These are phyloP conservation scores for Caenorhabditis japonica DNA, from an alignment of 2,888 invertebrate genomes.

Conservation along the genomic window DNA sequence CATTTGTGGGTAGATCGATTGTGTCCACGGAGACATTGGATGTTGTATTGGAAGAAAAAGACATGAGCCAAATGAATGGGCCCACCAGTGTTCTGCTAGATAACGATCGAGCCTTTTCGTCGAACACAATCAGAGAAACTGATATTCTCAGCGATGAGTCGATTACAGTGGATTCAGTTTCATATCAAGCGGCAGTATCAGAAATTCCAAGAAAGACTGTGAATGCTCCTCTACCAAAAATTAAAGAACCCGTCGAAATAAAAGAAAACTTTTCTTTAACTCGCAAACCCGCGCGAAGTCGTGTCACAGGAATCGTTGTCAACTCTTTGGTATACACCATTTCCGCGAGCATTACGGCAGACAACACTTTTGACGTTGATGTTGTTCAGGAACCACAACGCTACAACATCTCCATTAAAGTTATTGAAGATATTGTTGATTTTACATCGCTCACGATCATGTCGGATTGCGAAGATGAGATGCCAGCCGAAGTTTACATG, in stretches of 20 bases:
- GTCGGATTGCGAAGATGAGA: conserved; percentile 53
- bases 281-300: conserved; percentile 27
- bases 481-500: conserved; percentile 21
- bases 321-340: conserved; percentile 45
- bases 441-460: conserved; percentile 62
- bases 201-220: conserved; percentile 3
- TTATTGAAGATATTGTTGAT: conserved; percentile 64
- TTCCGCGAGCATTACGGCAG: conserved; percentile 53
- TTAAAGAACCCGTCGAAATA: conserved; percentile 35
- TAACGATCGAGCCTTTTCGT: conserved; percentile 31
- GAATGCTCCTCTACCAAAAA: background rate
- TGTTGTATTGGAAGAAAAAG: conserved; percentile 63
- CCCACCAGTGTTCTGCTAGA: conserved; percentile 27
- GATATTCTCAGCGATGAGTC: conserved; percentile 69
- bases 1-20: conserved; percentile 36
- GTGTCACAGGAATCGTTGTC: conserved; percentile 55
- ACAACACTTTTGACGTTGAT: conserved; percentile 65
- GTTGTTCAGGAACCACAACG: conserved; percentile 64
- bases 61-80: conserved; percentile 62
- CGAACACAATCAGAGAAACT: conserved; percentile 63
- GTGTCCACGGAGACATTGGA: conserved; percentile 54
- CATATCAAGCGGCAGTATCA: conserved; percentile 12
- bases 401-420: conserved; percentile 57
- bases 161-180: conserved; percentile 28
- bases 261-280: conserved; percentile 34